Base-by-base conservation (phyloP, 2,797 vertebrate species). In the Capromys pilorides region DNA sequence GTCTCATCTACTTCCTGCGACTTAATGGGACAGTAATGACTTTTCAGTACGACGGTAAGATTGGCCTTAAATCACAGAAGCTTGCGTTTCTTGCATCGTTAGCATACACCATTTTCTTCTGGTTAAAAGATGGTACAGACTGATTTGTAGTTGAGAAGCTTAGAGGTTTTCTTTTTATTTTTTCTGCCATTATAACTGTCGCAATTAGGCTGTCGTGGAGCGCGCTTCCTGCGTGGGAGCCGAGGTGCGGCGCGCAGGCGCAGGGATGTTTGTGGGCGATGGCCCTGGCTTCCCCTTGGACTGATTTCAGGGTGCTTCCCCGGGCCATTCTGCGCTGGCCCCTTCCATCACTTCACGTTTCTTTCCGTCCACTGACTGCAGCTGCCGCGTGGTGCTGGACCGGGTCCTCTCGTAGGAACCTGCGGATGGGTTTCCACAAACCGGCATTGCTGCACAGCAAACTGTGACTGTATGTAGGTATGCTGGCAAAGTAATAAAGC, bases 11-110 rank as follows among this genome's bases (percentile, higher is more conserved):
- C 86, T 96, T 90, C 49, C 78, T 92, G 39, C 64, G 94, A 94
- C 66, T 88, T 96, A 91, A 95, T 83, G 77, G 93, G 91, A 73
- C 66, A 80, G 91, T 64, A 93, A 88, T 96, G 93, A 86, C 69
- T 12, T 22, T 79, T 0, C 67, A 95, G 8, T 80, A 82, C 88
- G n/a, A 8, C 88, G 82, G 93, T 59, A 67, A 85, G 39, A 73
- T 94, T 61, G 66, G 69, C 26, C 19, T 82, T n/a, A 11, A 66
- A 81, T 94, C 62, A 78, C 71, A 22, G 39, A 57, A 93, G 75
- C 14, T 45, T 22, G 2, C n/a, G 86, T 31, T 91, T 64, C 78
- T 93, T 13, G 2, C 75, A 69, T 94, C 90, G 73, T 86, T 92
- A n/a, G 77, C 0, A 2, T 31, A 57, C 19, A 10, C 71, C 59